phyloP scores from a whole-genome alignment of 2,888 invertebrate genomes.

The Paralinhomoeus sp. region DNA sequence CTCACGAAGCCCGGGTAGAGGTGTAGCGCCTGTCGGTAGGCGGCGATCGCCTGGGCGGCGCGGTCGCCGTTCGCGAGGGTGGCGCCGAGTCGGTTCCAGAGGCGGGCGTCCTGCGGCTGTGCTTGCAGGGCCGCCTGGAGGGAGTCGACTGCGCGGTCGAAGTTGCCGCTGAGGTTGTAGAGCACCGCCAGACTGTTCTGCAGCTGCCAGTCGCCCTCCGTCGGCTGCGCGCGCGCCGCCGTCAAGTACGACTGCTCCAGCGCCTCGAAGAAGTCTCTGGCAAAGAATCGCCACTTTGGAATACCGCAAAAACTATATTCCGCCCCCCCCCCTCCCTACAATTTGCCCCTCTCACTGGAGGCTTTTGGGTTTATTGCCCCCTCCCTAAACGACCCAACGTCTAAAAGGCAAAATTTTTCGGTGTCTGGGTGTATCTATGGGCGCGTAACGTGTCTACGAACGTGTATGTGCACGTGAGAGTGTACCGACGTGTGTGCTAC shows the following conservation, averaged over 20 bases:
- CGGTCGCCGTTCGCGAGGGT: constrained; percentile 81
- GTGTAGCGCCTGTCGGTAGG: constrained; percentile 59
- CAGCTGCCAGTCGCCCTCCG: too few species aligned
- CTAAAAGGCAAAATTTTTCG: too few species aligned
- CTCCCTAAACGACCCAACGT: too few species aligned
- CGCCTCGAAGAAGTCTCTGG: constrained; percentile 6
- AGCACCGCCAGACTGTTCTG: constrained; percentile 51
- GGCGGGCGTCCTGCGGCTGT: constrained; percentile 58
- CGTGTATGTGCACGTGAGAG: too few species aligned
- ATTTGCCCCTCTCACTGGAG: too few species aligned
- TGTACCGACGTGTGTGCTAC: too few species aligned
- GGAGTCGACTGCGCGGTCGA: constrained; percentile 86
- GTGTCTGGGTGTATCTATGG: too few species aligned
- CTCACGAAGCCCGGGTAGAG: constrained; percentile 84
- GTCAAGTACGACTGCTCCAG: constrained; percentile 15
- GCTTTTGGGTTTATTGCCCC: too few species aligned
- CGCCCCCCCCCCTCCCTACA: too few species aligned
- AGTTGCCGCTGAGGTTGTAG: constrained; percentile 77
- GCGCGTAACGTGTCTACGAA: too few species aligned
- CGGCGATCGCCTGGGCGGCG: constrained; percentile 83
- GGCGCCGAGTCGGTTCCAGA: constrained; percentile 93
- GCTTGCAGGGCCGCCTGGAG: constrained; percentile 68
- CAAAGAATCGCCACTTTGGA: background rate
- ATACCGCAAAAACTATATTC: background rate
- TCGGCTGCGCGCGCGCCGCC: constrained; percentile 11